Evolutionary conservation across 2,113 vertebrate species (phyloP), one percentile per base, ranked within the genome.

Genomic region (Mesoclemmys tuberculata): DNA sequence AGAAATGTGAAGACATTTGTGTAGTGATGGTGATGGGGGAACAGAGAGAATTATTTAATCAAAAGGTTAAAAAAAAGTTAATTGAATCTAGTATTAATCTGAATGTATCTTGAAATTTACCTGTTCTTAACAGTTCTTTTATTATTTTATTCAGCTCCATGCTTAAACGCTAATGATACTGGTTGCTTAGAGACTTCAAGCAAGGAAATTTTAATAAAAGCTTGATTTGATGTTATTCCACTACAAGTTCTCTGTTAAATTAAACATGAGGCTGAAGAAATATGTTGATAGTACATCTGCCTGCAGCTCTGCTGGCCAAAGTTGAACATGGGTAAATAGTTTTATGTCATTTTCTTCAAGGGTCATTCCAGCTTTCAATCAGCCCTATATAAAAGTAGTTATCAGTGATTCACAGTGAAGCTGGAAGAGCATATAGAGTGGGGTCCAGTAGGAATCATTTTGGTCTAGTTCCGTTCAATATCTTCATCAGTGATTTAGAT

Each of bases 151-250:
- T 93, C 95, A 85, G 77, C 83, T 29, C 87, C 93, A 90, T 1
- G 9, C 93, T 79, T 56, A 46, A 85, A 82, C 90, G 94, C 95
- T 93, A 93, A 96, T 49, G 93, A 94, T 96, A 86, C 93, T 2
- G 49, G 95, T 26, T 95, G 97, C 96, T 97, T 13, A 94, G 97
- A 96, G 95, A 95, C 91, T 94, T 94, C 88, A 49, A 82, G 95
- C 56, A 84, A 94, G 95, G 96, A 89, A 93, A 96, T 96, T 94
- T 96, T 95, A 95, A 97, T 97, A 97, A 97, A 97, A 97, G 80
- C 93, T 84, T 64, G 84, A 92, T 95, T 97, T 88, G 92, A 71
- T 95, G 96, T 93, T 95, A 87, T 95, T 97, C 75, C 89, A 54
- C 46, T n/a, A n/a, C 55, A 91, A 88, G 95, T 55, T 93, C 92